phyloP scores from a whole-genome alignment of 2,113 vertebrate species.

The Crotalus horridus region DNA sequence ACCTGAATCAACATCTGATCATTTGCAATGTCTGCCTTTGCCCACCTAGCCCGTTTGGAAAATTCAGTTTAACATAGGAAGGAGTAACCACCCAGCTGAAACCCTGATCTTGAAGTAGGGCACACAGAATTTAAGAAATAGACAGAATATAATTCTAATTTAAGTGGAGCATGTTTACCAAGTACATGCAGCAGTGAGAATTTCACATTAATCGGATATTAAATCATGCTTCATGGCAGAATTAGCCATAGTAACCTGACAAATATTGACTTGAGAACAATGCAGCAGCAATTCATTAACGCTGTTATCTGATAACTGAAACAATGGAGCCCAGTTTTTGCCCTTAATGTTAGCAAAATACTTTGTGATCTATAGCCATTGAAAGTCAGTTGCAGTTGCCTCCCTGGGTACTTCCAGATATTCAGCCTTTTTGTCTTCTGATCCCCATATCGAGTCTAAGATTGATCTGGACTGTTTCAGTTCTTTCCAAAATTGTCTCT shows the following conservation, averaged over 20 bases:
- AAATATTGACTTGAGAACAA: conserved; percentile 4
- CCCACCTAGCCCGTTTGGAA: neutral
- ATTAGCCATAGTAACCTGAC: conserved; percentile 12
- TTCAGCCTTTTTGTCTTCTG: neutral
- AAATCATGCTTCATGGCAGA: neutral
- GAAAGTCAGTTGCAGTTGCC: neutral
- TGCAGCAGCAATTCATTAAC: conserved; percentile 40
- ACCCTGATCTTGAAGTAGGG: neutral
- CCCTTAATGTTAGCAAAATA: neutral
- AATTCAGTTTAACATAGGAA: conserved; percentile 13
- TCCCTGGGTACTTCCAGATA: neutral
- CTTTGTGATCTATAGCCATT: neutral
- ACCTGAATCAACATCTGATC: conserved; percentile 21
- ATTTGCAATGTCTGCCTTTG: conserved; percentile 20
- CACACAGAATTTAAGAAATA: conserved; percentile 9
- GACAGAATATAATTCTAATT: neutral
- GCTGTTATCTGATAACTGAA: conserved; percentile 7
- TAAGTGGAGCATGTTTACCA: neutral
- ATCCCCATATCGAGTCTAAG: neutral
- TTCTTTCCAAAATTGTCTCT: neutral
- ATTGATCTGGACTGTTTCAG: neutral
- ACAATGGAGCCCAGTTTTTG: neutral
- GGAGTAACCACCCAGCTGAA: neutral
- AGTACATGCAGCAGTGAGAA: neutral
- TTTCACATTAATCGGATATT: neutral